Evolutionary conservation across 2,888 invertebrate species (phyloP).

Genomic region (Nemurella pictetii): DNA sequence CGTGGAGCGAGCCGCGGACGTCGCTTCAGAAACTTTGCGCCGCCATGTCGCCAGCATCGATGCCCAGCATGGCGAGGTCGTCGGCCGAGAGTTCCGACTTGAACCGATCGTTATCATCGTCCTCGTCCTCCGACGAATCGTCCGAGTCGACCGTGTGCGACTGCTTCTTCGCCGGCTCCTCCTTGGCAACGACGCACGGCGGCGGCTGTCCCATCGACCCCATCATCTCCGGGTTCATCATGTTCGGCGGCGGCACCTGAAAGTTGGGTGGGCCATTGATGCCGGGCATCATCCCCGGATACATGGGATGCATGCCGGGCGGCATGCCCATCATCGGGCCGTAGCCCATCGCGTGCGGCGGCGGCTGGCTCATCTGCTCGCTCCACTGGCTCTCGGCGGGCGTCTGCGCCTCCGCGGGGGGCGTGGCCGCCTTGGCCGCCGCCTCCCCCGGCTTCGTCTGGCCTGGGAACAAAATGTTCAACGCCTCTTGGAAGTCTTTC

Average conservation of each 20-base stretch:
- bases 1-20: too few relatives aligned
- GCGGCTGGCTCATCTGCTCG: not conserved
- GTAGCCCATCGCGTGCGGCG: not conserved
- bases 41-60: slow-evolving; percentile 78
- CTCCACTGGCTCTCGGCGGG: slow-evolving; percentile 6
- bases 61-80: slow-evolving; percentile 82
- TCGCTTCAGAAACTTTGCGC: slow-evolving; percentile 54
- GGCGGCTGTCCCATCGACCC: slow-evolving; percentile 13
- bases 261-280: slow-evolving; percentile 13
- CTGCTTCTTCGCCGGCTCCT: not conserved
- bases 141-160: not conserved
- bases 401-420: not conserved
- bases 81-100: slow-evolving; percentile 54
- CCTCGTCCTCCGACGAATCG: slow-evolving; percentile 38
- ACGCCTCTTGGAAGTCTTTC: slow-evolving; percentile 67
- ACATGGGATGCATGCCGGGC: slow-evolving; percentile 21
- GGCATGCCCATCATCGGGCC: slow-evolving; percentile 32
- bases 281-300: not conserved
- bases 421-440: not conserved
- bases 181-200: slow-evolving; percentile 2
- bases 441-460: slow-evolving; percentile 45
- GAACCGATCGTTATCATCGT: slow-evolving; percentile 48
- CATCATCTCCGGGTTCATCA: slow-evolving; percentile 25
- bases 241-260: not conserved
- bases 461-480: slow-evolving; percentile 68